phyloP scores from a whole-genome alignment of 2,888 invertebrate genomes.

The Graphium colonna region DNA sequence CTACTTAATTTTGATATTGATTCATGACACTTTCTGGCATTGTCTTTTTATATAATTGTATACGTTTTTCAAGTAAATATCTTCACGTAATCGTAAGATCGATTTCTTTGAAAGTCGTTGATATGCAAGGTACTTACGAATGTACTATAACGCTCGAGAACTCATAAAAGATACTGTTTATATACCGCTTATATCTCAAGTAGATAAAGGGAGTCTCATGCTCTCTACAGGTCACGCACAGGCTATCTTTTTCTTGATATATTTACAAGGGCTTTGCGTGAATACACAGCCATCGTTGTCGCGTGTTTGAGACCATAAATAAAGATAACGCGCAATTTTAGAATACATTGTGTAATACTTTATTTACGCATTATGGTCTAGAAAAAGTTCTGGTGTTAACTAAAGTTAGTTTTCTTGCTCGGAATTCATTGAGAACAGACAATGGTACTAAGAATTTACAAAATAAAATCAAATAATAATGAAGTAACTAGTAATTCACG shows the following conservation, averaged over 20 bases:
- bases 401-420: too few species aligned
- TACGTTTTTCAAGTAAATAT: not conserved
- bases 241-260: slow-evolving; percentile 39
- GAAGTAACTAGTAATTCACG: too few species aligned
- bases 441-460: too few species aligned
- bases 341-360: slow-evolving; percentile 11
- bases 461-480: too few species aligned
- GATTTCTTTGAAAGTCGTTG: slow-evolving; percentile 11
- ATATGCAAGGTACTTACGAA: slow-evolving; percentile 22
- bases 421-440: too few species aligned
- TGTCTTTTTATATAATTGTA: too few species aligned
- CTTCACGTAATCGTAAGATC: not conserved
- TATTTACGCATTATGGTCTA: not conserved
- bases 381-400: not conserved
- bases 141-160: slow-evolving; percentile 35
- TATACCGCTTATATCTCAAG: slow-evolving; percentile 42
- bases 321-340: slow-evolving; percentile 19
- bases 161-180: slow-evolving; percentile 36
- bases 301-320: slow-evolving; percentile 6
- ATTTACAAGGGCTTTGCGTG: slow-evolving; percentile 16
- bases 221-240: slow-evolving; percentile 50
- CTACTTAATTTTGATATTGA: too few species aligned
- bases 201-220: slow-evolving; percentile 63
- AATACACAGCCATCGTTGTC: slow-evolving; percentile 8
- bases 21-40: too few species aligned